Conservation (phyloP, 2,888 invertebrate genomes). For the Drepanosiphum platanoidis region DNA sequence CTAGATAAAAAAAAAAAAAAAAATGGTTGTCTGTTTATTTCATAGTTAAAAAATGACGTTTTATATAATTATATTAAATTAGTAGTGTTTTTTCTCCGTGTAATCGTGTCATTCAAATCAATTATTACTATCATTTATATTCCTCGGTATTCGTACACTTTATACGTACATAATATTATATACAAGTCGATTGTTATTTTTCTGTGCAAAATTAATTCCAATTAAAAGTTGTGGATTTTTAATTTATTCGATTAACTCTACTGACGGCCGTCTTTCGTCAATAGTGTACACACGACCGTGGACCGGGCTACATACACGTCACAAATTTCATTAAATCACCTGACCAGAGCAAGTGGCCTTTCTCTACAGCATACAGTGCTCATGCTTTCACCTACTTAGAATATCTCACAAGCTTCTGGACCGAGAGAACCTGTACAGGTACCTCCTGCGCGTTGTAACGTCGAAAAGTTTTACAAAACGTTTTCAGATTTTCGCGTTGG, state of each 20-base stretch:
- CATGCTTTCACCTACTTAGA: conserved; percentile 56
- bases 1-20: conserved; percentile 12
- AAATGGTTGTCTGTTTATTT: neutral
- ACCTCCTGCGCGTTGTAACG: neutral
- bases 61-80: neutral
- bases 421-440: conserved; percentile 26
- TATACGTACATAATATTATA: neutral
- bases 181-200: too few relatives aligned
- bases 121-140: neutral
- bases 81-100: neutral
- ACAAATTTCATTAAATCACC: conserved; percentile 55
- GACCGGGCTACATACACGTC: conserved; percentile 41
- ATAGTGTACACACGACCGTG: neutral
- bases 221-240: neutral
- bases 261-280: neutral
- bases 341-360: conserved; percentile 30
- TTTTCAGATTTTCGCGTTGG: conserved; percentile 20
- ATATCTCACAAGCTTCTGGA: conserved; percentile 28
- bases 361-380: conserved; percentile 24
- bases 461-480: conserved; percentile 12
- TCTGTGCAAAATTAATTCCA: neutral
- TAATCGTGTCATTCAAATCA: neutral
- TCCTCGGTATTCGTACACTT: neutral
- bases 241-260: neutral
- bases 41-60: neutral